Evolutionary conservation across 2,113 vertebrate genomes (phyloP), one percentile per base, ranked within the genome.

Genomic region (Plectropomus leopardus): DNA sequence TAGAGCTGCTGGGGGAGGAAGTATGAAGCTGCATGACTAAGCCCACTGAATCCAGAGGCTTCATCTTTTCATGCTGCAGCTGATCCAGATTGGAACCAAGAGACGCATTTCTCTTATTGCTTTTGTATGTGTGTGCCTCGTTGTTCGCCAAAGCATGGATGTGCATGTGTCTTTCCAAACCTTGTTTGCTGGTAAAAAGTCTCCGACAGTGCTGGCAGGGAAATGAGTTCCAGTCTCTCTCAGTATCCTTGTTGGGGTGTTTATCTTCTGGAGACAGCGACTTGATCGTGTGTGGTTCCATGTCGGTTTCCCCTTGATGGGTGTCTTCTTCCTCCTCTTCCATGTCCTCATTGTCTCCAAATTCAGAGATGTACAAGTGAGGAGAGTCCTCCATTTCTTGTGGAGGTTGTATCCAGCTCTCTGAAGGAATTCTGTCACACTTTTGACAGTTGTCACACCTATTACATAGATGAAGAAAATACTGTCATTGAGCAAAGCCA

Each of bases 131-230:
- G 28, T 86, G 95, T 82, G 93, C 92, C 0, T 96, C 95, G 57
- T 72, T 94, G 36, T 95, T 80, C 0, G 87, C 92, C 2, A 94
- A 93, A 8, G 95, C 76, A 2, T 97, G 97, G 84, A 96, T 97
- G 71, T 98, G 96, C 91, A 96, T 95, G 91, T 98, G 97, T 15
- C 93, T 95, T 21, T 98, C 97, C 0, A 98, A 94, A 11, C 95
- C 96, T 78, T 97, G 96, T 86, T 96, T 96, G 42, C 95, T 97
- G 44, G 94, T 94, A 24, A 98, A 99, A 72, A 93, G 95, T 78
- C 96, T 94, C 72, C 98, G 95, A 58, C 97, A 98, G 14, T 96
- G 95, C 68, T 96, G 96, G 80, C 97, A 98, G 3, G 96, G 95
- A 71, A 97, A 97, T 88, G 94, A 75, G 47, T 92, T 95, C 72